A percentile compares a stretch with the other conserved stretches of the same genome.
Evolutionary conservation across 2,113 vertebrate species (phyloP).

Genomic region (Thamnophis sirtalis): DNA sequence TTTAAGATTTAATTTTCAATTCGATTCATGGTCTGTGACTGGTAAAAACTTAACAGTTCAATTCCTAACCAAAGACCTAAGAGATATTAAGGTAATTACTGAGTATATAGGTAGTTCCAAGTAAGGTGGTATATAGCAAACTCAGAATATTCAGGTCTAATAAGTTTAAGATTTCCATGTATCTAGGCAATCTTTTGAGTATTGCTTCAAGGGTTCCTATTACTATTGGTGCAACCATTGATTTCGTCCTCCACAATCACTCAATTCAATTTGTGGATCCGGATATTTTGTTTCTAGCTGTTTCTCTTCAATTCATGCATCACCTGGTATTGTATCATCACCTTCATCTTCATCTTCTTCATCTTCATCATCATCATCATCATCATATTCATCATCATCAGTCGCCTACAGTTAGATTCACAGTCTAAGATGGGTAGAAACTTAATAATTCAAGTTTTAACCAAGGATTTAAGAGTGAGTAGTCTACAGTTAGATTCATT

Average conservation of each 20-base stretch:
- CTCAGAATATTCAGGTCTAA: neutral
- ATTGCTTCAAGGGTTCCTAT: neutral
- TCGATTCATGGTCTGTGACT: neutral
- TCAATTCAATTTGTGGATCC: neutral
- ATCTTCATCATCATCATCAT: neutral
- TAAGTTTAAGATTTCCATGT: neutral
- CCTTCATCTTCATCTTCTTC: too few species aligned
- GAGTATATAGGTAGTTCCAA: neutral
- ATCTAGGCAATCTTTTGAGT: neutral
- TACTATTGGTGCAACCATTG: neutral
- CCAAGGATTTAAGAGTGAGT: neutral
- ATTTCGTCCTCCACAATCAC: neutral
- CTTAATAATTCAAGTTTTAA: neutral
- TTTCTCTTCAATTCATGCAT: too few species aligned
- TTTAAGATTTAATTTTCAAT: neutral
- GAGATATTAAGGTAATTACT: neutral
- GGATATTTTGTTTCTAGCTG: neutral
- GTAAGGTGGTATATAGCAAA: neutral
- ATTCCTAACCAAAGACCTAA: neutral
- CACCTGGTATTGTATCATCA: too few species aligned
- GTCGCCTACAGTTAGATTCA: neutral
- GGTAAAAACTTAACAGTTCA: neutral
- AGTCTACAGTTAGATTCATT: neutral
- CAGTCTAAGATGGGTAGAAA: neutral
- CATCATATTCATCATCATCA: neutral